Percentiles rank a stretch among this genome's conserved stretches.
These are phyloP conservation scores for Linyphia triangularis DNA, from an alignment of 2,888 invertebrate genomes.

Conservation along the genomic window DNA sequence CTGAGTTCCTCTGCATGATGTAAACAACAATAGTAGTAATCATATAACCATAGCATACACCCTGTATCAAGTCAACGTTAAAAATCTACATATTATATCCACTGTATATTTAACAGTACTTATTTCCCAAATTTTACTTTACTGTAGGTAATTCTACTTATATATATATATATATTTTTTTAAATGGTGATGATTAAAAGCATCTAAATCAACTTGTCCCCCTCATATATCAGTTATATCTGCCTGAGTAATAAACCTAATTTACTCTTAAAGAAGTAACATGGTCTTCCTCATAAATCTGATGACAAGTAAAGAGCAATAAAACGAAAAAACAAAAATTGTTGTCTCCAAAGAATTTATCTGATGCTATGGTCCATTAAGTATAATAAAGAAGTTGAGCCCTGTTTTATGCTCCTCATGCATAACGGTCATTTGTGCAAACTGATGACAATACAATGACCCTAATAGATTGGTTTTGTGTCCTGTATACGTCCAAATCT, in stretches of 20 bases:
- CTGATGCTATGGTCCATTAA: conserved; percentile 27
- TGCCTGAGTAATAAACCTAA: neutral
- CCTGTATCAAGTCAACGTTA: too few relatives aligned
- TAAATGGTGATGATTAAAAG: too few relatives aligned
- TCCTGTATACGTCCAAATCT: neutral
- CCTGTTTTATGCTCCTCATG: conserved; percentile 5
- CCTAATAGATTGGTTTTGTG: neutral
- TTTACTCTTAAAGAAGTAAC: neutral
- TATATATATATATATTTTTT: too few relatives aligned
- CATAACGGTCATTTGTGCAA: neutral
- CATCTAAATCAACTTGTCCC: too few relatives aligned
- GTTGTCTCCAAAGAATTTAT: neutral
- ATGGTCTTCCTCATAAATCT: conserved; percentile 1
- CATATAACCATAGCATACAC: too few relatives aligned
- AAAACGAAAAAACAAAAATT: neutral
- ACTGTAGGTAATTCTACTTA: too few relatives aligned
- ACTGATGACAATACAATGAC: neutral
- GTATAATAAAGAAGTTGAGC: conserved; percentile 1
- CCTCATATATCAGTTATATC: too few relatives aligned
- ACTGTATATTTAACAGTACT: too few relatives aligned
- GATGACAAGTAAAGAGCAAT: neutral
- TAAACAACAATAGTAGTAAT: too few relatives aligned
- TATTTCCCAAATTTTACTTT: too few relatives aligned
- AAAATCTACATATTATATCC: too few relatives aligned
- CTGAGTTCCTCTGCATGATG: too few relatives aligned